Percentiles rank a stretch among this genome's conserved stretches.
Evolutionary conservation across 2,888 invertebrate species (phyloP).

Genomic region (Trissoscelio sp.): DNA sequence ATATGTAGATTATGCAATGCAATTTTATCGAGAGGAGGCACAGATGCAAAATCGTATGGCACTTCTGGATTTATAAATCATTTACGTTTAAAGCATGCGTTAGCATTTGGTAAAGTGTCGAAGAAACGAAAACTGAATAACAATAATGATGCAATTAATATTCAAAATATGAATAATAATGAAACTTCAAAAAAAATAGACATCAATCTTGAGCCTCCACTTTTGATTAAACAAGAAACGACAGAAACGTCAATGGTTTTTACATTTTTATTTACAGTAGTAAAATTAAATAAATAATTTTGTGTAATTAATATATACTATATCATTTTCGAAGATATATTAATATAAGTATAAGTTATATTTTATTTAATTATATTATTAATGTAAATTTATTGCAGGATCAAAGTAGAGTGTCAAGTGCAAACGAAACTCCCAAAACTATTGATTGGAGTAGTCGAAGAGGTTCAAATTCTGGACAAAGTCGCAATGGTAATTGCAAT

Average conservation of each 20-base stretch:
- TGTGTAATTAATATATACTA: no score
- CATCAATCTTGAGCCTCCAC: not conserved
- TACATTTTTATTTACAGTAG: not conserved
- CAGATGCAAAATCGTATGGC: constrained; percentile 4
- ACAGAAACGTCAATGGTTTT: constrained; percentile 1
- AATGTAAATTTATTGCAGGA: constrained; percentile 74
- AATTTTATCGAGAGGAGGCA: constrained; percentile 7
- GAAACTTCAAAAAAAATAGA: not conserved
- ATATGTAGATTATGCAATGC: constrained; percentile 15
- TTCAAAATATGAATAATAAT: no score
- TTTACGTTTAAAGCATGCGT: not conserved
- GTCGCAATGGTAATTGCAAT: constrained; percentile 77
- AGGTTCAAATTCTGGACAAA: constrained; percentile 78
- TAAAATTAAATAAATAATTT: no score
- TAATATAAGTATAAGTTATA: no score
- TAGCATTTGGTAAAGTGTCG: not conserved
- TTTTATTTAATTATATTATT: no score
- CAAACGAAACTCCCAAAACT: constrained; percentile 75
- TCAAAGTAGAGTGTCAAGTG: constrained; percentile 73
- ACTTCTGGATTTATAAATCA: constrained; percentile 15
- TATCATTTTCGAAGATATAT: no score
- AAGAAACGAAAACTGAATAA: constrained; percentile 5
- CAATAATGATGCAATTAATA: no score
- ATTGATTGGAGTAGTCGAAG: constrained; percentile 77
- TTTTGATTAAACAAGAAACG: constrained; percentile 4